phyloP scores from a whole-genome alignment of 2,797 vertebrate species.

The Sebastes melanostomus region DNA sequence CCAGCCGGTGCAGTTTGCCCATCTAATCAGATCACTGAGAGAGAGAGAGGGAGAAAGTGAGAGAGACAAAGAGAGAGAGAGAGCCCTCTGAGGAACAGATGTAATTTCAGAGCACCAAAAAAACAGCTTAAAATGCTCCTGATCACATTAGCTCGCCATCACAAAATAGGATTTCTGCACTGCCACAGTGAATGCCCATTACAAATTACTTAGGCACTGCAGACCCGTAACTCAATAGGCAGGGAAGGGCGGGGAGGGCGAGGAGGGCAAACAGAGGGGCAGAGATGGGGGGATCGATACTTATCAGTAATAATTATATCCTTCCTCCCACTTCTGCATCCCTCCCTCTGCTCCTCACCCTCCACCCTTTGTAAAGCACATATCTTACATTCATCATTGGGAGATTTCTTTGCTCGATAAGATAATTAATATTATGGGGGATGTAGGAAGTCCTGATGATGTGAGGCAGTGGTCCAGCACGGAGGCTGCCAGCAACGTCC shows the following conservation, averaged over 20 bases:
- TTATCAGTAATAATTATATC: slow-evolving; percentile 87
- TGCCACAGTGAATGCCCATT: slow-evolving; percentile 90
- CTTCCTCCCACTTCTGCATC: slow-evolving; percentile 71
- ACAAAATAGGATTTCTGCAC: slow-evolving; percentile 90
- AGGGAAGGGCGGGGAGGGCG: slow-evolving; percentile 59
- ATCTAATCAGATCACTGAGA: slow-evolving; percentile 82
- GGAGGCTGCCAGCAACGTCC: slow-evolving; percentile 46
- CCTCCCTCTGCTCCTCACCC: slow-evolving; percentile 51
- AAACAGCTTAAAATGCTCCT: slow-evolving; percentile 86
- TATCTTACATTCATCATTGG: slow-evolving; percentile 79
- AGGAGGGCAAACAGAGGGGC: slow-evolving; percentile 71
- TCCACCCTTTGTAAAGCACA: slow-evolving; percentile 69
- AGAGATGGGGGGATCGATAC: slow-evolving; percentile 81
- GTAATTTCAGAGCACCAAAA: slow-evolving; percentile 85
- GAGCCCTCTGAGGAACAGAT: slow-evolving; percentile 77
- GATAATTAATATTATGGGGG: slow-evolving; percentile 77
- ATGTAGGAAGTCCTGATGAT: slow-evolving; percentile 63
- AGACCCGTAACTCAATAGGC: slow-evolving; percentile 88
- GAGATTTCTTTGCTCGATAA: slow-evolving; percentile 75
- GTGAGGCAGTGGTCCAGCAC: slow-evolving; percentile 66
- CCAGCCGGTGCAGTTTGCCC: slow-evolving; percentile 68
- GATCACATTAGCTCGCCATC: slow-evolving; percentile 88
- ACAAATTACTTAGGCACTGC: slow-evolving; percentile 87
- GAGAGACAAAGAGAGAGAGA: slow-evolving; percentile 29
- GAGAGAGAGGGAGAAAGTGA: slow-evolving; percentile 25